Conservation (phyloP, 2,797 vertebrate species). For the Pygocentrus nattereri region DNA sequence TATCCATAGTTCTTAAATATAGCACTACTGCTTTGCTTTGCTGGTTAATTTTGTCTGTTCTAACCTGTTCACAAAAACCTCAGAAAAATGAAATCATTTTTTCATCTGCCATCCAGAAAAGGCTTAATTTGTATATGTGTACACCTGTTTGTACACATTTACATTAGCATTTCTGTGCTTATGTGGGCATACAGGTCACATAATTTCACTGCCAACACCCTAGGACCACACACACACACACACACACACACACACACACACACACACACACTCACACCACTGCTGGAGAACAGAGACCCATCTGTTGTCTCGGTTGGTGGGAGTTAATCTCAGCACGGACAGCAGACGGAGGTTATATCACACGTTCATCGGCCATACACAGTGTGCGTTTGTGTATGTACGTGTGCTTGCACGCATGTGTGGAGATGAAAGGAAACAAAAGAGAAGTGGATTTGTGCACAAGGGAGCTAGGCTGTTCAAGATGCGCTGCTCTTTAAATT, state of each 20-base stretch:
- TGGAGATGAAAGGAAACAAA: conserved; percentile 18
- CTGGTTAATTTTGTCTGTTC: too few species aligned
- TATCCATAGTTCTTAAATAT: too few species aligned
- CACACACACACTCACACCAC: conserved; percentile 62
- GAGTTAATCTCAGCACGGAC: conserved; percentile 79
- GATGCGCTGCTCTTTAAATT: conserved; percentile 26
- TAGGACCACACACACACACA: conserved; percentile 55
- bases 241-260: conserved; percentile 68
- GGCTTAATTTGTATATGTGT: too few species aligned
- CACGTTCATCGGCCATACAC: conserved; percentile 48
- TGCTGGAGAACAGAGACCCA: conserved; percentile 74
- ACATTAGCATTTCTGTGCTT: conserved; percentile 8
- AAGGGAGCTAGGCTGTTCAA: not conserved
- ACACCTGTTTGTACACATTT: not conserved
- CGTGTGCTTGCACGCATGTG: conserved; percentile 9
- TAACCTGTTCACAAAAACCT: too few species aligned
- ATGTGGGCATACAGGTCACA: conserved; percentile 20
- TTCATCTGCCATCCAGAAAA: too few species aligned
- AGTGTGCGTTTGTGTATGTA: conserved; percentile 27
- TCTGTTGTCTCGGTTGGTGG: conserved; percentile 79
- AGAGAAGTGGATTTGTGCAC: conserved; percentile 14
- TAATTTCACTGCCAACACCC: not conserved
- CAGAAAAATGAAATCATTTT: too few species aligned
- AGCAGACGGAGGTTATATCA: conserved; percentile 66
- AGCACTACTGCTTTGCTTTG: too few species aligned